Percentiles rank a stretch among this genome's conserved stretches.
phyloP scores from a whole-genome alignment of 2,797 vertebrate genomes.

The Rallus crepitans region DNA sequence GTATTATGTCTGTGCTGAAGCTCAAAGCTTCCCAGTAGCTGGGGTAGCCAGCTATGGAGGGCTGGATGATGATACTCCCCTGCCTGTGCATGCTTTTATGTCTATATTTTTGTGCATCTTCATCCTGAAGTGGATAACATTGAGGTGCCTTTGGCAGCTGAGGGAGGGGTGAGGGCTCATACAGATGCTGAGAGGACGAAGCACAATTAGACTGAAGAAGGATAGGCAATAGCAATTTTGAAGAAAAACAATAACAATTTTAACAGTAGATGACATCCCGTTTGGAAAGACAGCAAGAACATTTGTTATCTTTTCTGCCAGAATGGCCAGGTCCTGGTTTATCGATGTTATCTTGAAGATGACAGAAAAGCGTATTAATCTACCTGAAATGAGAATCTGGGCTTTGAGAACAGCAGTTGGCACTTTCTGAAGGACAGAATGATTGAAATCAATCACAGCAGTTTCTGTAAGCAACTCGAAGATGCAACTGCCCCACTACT shows the following conservation, averaged over 20 bases:
- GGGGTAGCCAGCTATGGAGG: neutral
- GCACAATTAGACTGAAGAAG: neutral
- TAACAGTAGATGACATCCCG: neutral
- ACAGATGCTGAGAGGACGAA: neutral
- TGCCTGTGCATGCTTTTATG: neutral
- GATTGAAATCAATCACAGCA: constrained; percentile 27
- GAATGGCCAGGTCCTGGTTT: neutral
- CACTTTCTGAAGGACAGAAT: constrained; percentile 1
- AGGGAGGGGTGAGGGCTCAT: neutral
- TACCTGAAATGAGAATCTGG: constrained; percentile 48
- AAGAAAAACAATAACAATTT: constrained; percentile 39
- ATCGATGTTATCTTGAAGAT: constrained; percentile 56
- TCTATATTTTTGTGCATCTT: neutral
- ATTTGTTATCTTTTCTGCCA: constrained; percentile 54
- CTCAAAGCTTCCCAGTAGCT: neutral
- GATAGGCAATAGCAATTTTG: neutral
- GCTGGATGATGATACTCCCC: neutral
- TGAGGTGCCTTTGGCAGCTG: neutral
- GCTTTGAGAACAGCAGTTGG: constrained; percentile 8
- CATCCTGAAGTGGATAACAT: neutral
- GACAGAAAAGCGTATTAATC: constrained; percentile 29
- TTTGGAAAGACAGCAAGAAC: constrained; percentile 19
- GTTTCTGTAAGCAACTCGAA: neutral
- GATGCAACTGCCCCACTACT: neutral
- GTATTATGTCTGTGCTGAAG: fast-evolving